Percentiles rank a stretch among this genome's conserved stretches.
phyloP scores from a whole-genome alignment of 2,797 vertebrate species.

The Crocidura indochinensis region DNA sequence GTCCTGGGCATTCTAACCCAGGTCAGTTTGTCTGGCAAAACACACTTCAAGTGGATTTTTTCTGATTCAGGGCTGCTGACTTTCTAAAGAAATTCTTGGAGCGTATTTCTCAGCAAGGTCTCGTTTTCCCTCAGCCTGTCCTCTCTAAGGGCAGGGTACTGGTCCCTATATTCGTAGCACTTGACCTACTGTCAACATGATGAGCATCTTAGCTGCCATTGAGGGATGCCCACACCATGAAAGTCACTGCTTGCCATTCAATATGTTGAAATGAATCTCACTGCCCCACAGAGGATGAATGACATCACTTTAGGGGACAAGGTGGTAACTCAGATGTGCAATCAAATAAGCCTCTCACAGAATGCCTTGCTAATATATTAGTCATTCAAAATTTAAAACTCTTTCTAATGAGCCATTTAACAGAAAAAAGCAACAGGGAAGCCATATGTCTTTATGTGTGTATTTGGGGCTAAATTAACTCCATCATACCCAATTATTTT shows the following conservation, averaged over 20 bases:
- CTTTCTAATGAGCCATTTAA: neutral
- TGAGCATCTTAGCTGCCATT: neutral
- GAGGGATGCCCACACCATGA: neutral
- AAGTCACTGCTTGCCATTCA: constrained; percentile 8
- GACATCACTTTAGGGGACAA: constrained; percentile 17
- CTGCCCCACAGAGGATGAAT: neutral
- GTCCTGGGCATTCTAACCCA: neutral
- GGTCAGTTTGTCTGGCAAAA: neutral
- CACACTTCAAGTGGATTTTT: neutral
- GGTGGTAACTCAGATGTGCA: neutral
- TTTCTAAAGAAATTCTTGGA: constrained; percentile 46
- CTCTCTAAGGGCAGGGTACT: neutral
- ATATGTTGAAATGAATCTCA: constrained; percentile 21
- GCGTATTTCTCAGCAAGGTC: neutral
- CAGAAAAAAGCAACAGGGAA: constrained; percentile 1
- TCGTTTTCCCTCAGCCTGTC: neutral
- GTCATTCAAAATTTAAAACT: constrained; percentile 10
- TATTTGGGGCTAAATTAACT: neutral
- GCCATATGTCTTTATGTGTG: neutral
- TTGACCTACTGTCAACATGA: neutral
- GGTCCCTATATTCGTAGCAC: neutral
- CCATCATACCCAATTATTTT: neutral
- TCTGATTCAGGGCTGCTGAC: constrained; percentile 19
- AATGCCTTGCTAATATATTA: neutral
- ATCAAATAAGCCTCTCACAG: constrained; percentile 18